Evolutionary conservation across 1,140 invertebrate genomes (phyloP).

Genomic region (Drosophila sulfurigaster): DNA sequence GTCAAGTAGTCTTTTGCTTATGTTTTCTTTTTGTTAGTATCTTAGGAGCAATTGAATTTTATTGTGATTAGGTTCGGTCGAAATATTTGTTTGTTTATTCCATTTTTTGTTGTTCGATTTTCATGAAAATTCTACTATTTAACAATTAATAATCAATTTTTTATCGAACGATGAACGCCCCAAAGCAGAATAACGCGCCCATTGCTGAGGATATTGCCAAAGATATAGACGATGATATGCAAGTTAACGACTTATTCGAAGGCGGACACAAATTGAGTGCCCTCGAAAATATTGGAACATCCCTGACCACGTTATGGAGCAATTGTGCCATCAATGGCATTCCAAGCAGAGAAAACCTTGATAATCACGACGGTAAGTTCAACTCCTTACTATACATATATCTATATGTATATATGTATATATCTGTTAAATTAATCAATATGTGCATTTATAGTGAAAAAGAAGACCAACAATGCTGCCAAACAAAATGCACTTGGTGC

Average conservation of each 20-base stretch:
- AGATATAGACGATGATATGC: slow-evolving; percentile 3
- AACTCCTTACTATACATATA: not conserved
- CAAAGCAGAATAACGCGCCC: not conserved
- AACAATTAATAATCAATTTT: not conserved
- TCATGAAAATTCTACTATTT: not conserved
- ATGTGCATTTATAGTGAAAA: not conserved
- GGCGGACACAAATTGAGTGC: slow-evolving; percentile 29
- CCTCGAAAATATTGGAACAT: slow-evolving; percentile 35
- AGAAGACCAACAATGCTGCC: not conserved
- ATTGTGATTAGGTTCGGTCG: not conserved
- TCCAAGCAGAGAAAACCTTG: not conserved
- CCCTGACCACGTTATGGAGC: slow-evolving; percentile 30
- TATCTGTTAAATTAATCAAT: not conserved
- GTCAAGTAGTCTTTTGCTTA: not conserved
- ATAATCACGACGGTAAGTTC: not conserved
- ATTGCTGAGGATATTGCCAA: not conserved
- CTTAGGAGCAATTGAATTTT: not conserved
- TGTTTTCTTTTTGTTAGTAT: too few relatives aligned
- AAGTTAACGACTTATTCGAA: slow-evolving; percentile 22
- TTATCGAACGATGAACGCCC: slow-evolving; percentile 6
- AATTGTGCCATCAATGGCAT: slow-evolving; percentile 12
- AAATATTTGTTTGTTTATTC: not conserved
- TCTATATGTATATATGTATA: not conserved
- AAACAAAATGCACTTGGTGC: not conserved
- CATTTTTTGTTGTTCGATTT: not conserved